Evolutionary conservation across 2,888 invertebrate species (phyloP), one percentile per base, ranked within the genome.

Genomic region (Cybosia mesomella): DNA sequence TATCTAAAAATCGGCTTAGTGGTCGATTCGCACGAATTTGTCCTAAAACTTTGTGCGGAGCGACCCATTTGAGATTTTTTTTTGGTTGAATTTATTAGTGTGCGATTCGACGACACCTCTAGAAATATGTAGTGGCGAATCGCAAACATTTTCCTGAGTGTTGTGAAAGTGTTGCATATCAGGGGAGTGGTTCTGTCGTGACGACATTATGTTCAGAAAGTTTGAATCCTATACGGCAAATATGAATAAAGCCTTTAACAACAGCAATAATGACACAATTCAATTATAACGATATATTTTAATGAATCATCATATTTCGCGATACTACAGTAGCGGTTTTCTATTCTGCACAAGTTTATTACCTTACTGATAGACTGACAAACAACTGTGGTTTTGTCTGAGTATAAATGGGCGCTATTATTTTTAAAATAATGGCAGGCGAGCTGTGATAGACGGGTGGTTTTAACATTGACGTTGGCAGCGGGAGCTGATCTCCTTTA

Each of bases 301-400:
- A 36, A 64, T 64, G 64, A 64, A 24, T 64, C 24, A 55, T 39
- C 9, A 64, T 8, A 39, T 39, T 43, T 64, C 39, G 39, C 10
- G 39, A 39, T 24, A 64, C 0, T 57, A 7, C 4, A 13, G 9
- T 11, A 18, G 55, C 28, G 64, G 55, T 64, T 57, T 36, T 11
- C 36, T 63, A 55, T 24, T 28, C 28, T 63, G 18, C 11, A 36
- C 21, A 1, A 55, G 22, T 28, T 21, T 54, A 63, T 21, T 63
- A 21, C 4, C 34, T 13, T 7, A 3, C 34, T 34, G 34, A 21
- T 58, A 22, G 15, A 34, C 58, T n/a, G 58, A 58, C 58, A 21
- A 5, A 58, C 13, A 58, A 36, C 34, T 58, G 58, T 58, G 58
- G 58, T 58, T n/a, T 58, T 58, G 58, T 15, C 11, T 21, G 13